These are phyloP conservation scores for Ptilorrhoa leucosticta DNA, from an alignment of 2,113 vertebrate genomes.

Conservation along the genomic window DNA sequence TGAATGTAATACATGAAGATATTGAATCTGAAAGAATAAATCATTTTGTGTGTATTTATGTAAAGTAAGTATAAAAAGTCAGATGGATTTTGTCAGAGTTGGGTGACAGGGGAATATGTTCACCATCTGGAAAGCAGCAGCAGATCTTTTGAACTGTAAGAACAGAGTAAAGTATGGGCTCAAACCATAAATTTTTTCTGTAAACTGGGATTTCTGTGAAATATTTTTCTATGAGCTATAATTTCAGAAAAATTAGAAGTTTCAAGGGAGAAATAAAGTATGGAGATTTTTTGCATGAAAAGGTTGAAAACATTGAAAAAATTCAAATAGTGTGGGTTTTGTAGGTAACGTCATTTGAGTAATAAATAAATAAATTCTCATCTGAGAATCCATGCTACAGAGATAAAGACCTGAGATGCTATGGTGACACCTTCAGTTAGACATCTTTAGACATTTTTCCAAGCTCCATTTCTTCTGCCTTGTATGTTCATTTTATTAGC, in stretches of 20 bases:
- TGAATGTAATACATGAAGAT: not conserved
- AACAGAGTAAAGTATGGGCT: not conserved
- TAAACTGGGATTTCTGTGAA: not conserved
- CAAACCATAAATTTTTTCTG: not conserved
- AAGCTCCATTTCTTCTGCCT: not conserved
- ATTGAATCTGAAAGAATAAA: not conserved
- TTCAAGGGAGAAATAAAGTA: not conserved
- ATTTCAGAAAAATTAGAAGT: not conserved
- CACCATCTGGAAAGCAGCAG: not conserved
- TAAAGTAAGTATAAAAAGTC: not conserved
- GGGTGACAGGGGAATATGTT: not conserved
- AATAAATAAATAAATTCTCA: not conserved
- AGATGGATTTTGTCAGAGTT: not conserved
- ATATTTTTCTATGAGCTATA: not conserved
- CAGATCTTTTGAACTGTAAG: not conserved
- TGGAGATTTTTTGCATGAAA: not conserved
- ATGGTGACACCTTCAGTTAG: not conserved
- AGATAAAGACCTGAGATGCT: not conserved
- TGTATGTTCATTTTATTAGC: not conserved
- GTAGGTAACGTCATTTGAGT: not conserved
- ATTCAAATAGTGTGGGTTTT: not conserved
- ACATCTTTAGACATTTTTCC: fast-evolving
- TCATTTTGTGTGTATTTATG: not conserved
- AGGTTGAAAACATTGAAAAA: not conserved
- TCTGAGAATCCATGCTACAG: not conserved